Evolutionary conservation across 2,888 invertebrate genomes (phyloP), one percentile per base, ranked within the genome.

Genomic region (Marronus borbonicus): DNA sequence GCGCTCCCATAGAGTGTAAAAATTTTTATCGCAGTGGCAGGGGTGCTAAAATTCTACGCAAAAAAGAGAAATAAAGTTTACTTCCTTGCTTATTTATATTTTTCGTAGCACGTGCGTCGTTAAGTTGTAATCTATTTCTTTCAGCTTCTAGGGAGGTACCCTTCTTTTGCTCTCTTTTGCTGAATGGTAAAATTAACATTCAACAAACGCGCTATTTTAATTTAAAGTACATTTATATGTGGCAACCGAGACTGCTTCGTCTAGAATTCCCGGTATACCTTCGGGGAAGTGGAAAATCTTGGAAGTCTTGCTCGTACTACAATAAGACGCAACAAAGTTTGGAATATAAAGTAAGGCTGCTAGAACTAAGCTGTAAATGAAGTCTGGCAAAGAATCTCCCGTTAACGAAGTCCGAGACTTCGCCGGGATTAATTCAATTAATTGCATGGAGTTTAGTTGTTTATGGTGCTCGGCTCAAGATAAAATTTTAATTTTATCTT

Each of bases 141-240:
- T 60, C 72, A 39, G 17, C 39, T 68, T 52, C 49, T 68, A 1
- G 50, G 10, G 58, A 36, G 39, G 36, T 62, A n/a, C 44, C 44
- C 1, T 60, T 24, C 24, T 60, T 24, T 49, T 44, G 4, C n/a
- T 3, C 60, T n/a, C 20, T n/a, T 58, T 60, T 44, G 20, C 58
- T 28, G 62, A 60, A 49, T 74, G 12, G 72, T 14, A 44, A 74
- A 74, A 60, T 74, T 60, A 74, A 60, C 60, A 74, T 60, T 60
- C 72, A 44, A 24, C 36, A 39, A 62, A 17, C 62, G 72, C 60
- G 44, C 62, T 44, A 74, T 74, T 74, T 74, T 74, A 74, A 74
- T 74, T 74, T 74, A 74, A 60, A 74, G 72, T 74, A 74, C 60
- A 60, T 74, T 74, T 74, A 74, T 74, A 74, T 74, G 60, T 74